phyloP scores from a whole-genome alignment of 1,140 invertebrate genomes.

The Drosophila setifemur region DNA sequence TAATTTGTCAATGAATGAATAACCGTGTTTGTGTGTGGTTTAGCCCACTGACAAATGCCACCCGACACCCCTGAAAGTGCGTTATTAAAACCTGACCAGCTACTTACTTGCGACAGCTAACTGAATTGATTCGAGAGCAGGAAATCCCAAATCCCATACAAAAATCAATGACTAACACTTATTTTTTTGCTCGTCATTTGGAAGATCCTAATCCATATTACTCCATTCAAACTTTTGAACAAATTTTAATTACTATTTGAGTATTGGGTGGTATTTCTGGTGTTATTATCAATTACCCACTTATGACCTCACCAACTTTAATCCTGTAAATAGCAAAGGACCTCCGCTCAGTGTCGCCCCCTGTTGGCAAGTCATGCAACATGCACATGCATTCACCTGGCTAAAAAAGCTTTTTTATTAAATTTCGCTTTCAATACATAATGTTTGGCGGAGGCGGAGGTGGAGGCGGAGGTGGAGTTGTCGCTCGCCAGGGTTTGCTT shows the following conservation, averaged over 20 bases:
- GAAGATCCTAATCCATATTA: too few relatives aligned
- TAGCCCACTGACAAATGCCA: conserved; percentile 30
- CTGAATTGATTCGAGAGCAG: conserved; percentile 10
- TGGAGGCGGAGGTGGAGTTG: conserved; percentile 1
- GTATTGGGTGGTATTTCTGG: too few relatives aligned
- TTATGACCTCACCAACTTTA: too few relatives aligned
- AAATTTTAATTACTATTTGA: too few relatives aligned
- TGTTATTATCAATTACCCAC: too few relatives aligned
- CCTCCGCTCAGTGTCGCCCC: conserved; percentile 31
- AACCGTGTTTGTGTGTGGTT: conserved; percentile 19
- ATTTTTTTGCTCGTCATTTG: not conserved
- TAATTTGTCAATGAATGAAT: conserved; percentile 55
- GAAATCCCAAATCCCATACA: conserved; percentile 20
- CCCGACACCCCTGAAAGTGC: conserved; percentile 29
- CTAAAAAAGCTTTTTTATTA: conserved; percentile 54
- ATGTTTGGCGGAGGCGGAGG: conserved; percentile 4
- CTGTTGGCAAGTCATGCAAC: conserved; percentile 50
- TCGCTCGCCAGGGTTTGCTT: conserved; percentile 31
- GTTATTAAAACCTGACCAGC: conserved; percentile 32
- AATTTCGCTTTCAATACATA: conserved; percentile 75
- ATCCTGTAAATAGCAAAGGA: conserved; percentile 20
- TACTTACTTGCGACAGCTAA: conserved; percentile 15
- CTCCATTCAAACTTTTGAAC: too few relatives aligned
- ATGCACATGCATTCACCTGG: conserved; percentile 33
- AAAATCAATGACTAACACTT: conserved; percentile 17